Percentiles rank a stretch among this genome's conserved stretches.
These are phyloP conservation scores for Diabrotica virgifera DNA, from an alignment of 1,140 invertebrate genomes.

Conservation along the genomic window DNA sequence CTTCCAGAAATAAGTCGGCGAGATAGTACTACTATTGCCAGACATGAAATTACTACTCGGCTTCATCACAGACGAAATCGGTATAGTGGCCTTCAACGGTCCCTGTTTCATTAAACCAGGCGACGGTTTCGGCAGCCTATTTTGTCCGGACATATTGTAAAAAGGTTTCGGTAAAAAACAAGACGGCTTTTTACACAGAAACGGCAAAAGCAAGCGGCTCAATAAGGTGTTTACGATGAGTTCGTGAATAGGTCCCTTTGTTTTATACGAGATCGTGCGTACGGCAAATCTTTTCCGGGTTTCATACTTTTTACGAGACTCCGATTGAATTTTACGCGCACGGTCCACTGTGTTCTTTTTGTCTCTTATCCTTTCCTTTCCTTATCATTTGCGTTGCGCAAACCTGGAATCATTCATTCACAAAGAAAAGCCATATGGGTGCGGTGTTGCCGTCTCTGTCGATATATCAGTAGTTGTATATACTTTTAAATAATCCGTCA, in stretches of 20 bases:
- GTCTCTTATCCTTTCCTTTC: not conserved
- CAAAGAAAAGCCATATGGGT: constrained; percentile 12
- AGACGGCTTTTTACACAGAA: constrained; percentile 13
- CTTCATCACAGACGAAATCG: constrained; percentile 66
- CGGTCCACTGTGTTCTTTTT: constrained; percentile 8
- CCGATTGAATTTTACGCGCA: not conserved
- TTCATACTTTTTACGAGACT: constrained; percentile 6
- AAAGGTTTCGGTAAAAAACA: constrained; percentile 14
- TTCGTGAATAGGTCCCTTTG: constrained; percentile 4
- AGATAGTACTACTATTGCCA: constrained; percentile 65
- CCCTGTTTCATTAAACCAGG: constrained; percentile 67
- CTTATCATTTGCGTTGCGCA: constrained; percentile 13
- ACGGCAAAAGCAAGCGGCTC: not conserved
- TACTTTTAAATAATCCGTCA: too few relatives aligned
- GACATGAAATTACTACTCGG: constrained; percentile 59
- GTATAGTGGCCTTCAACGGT: constrained; percentile 70
- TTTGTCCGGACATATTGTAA: constrained; percentile 35
- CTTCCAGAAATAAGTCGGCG: constrained; percentile 61
- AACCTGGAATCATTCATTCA: constrained; percentile 17
- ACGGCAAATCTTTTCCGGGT: constrained; percentile 1
- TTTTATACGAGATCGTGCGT: not conserved
- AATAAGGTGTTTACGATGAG: not conserved
- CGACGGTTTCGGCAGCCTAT: constrained; percentile 64
- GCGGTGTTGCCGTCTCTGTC: too few relatives aligned
- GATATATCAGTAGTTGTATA: too few relatives aligned